A percentile compares a stretch with the other conserved stretches of the same genome.
phyloP scores from a whole-genome alignment of 2,888 invertebrate genomes.

The Holacanthella duospinosa region DNA sequence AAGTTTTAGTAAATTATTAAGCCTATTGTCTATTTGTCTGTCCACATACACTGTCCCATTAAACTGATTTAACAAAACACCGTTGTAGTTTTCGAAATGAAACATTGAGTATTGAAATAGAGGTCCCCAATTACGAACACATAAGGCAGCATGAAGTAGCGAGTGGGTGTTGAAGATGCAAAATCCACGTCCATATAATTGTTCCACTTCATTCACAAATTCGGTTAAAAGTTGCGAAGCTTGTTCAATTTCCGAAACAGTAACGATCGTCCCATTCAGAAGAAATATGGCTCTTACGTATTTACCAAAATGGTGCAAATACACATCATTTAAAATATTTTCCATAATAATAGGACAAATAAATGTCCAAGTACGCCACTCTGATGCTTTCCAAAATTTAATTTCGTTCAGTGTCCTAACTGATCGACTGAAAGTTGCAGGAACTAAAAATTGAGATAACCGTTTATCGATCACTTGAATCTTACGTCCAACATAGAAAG shows the following conservation, averaged over 20 bases:
- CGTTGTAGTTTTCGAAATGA: slow-evolving; percentile 5
- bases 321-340: background rate
- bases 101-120: background rate
- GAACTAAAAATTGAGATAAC: background rate
- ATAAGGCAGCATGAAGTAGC: background rate
- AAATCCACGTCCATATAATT: too few relatives aligned
- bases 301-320: background rate
- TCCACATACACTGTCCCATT: too few relatives aligned
- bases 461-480: background rate
- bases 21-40: too few relatives aligned
- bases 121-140: background rate
- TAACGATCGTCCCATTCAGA: too few relatives aligned
- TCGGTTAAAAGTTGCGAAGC: background rate
- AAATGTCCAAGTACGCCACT: background rate
- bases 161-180: background rate
- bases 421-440: background rate
- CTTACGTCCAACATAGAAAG: background rate
- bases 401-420: background rate
- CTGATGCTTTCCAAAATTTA: slow-evolving; percentile 5
- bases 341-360: background rate
- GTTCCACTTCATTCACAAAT: background rate
- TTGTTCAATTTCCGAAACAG: too few relatives aligned
- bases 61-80: background rate
- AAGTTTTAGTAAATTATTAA: too few relatives aligned
- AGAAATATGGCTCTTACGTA: background rate